phyloP scores from a whole-genome alignment of 2,113 vertebrate genomes.

The Cercocebus atys region DNA sequence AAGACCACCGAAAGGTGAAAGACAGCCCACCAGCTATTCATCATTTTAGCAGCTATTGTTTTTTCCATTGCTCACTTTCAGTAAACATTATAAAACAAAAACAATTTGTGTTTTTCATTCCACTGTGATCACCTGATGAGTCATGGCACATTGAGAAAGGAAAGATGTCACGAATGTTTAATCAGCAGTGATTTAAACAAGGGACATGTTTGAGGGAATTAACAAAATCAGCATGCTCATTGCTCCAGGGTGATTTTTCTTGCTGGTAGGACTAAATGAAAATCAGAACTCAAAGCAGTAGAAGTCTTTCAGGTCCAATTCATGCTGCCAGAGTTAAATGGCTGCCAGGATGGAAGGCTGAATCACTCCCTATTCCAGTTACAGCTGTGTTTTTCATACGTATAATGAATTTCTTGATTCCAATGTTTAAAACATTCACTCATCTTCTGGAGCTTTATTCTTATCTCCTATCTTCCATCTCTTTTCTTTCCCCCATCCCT shows the following conservation, averaged over 20 bases:
- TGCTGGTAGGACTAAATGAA: slow-evolving; percentile 73
- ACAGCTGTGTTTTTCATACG: slow-evolving; percentile 75
- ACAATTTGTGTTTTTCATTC: slow-evolving; percentile 60
- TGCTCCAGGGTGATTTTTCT: slow-evolving; percentile 76
- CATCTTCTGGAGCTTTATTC: slow-evolving; percentile 78
- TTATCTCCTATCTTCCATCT: slow-evolving; percentile 52
- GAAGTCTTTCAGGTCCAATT: slow-evolving; percentile 72
- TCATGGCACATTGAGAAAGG: slow-evolving; percentile 66
- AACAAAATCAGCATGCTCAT: slow-evolving; percentile 70
- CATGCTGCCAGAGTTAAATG: slow-evolving; percentile 76
- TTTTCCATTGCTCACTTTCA: slow-evolving; percentile 69
- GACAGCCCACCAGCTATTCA: slow-evolving; percentile 43
- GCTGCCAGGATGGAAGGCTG: slow-evolving; percentile 74
- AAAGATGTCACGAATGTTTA: slow-evolving; percentile 77
- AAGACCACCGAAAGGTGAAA: slow-evolving; percentile 63
- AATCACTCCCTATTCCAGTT: slow-evolving; percentile 72
- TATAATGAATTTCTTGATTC: slow-evolving; percentile 78
- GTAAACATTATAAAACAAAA: slow-evolving; percentile 69
- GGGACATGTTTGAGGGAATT: slow-evolving; percentile 76
- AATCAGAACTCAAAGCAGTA: slow-evolving; percentile 72
- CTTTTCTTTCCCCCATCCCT: slow-evolving; percentile 64
- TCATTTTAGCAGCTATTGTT: slow-evolving; percentile 66
- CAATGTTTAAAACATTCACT: slow-evolving; percentile 76
- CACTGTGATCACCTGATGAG: slow-evolving; percentile 64
- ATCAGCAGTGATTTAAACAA: slow-evolving; percentile 77